phyloP scores from a whole-genome alignment of 2,113 vertebrate species.

The Ahaetulla prasina region DNA sequence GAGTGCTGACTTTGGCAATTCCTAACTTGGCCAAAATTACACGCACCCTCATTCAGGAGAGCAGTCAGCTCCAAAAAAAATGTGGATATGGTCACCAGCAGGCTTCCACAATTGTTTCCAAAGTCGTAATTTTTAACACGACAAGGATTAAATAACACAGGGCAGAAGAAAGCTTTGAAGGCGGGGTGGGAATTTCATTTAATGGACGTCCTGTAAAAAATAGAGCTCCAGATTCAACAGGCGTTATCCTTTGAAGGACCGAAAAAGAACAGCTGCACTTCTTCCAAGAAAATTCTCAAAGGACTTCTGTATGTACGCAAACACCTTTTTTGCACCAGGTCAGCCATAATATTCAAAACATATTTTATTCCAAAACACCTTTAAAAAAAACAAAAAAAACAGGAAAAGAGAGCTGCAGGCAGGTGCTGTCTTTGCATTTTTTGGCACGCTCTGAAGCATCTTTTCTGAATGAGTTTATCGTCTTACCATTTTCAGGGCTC shows the following conservation, averaged over 20 bases:
- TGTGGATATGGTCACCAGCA: neutral
- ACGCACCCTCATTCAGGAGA: neutral
- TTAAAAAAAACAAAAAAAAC: neutral
- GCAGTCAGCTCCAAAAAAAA: neutral
- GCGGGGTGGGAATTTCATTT: neutral
- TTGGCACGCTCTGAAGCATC: neutral
- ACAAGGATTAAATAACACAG: neutral
- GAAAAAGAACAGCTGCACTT: neutral
- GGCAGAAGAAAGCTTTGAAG: neutral
- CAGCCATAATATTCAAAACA: neutral
- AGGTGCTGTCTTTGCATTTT: neutral
- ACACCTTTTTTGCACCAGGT: neutral
- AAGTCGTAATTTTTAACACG: neutral
- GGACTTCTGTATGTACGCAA: neutral
- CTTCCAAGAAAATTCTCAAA: neutral
- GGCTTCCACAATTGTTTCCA: neutral
- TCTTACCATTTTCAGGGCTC: neutral
- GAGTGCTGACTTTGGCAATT: neutral
- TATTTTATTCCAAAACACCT: neutral
- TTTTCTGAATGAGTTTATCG: neutral
- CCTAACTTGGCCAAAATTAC: neutral
- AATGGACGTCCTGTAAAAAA: neutral
- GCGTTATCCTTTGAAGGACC: neutral
- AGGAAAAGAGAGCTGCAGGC: neutral
- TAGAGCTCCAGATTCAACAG: neutral